Conservation (phyloP, 2,113 vertebrate species). For the Pelobates fuscus region DNA sequence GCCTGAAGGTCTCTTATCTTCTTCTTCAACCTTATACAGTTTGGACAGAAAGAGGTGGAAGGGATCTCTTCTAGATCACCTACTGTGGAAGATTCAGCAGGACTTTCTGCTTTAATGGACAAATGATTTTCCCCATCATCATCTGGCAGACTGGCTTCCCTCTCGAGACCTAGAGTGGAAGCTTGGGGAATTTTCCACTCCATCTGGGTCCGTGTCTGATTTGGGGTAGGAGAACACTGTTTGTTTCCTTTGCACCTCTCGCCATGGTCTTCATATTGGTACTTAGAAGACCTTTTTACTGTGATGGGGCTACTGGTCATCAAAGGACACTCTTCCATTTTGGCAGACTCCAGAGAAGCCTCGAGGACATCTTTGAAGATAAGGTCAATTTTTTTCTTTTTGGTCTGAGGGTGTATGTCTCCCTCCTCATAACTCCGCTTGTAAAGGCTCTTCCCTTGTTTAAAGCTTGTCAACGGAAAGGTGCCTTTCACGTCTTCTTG, state of each 20-base stretch:
- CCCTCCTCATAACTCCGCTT: conserved; percentile 79
- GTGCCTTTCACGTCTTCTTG: conserved; percentile 72
- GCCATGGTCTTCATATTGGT: conserved; percentile 63
- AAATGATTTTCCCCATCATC: conserved; percentile 71
- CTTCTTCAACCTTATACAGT: conserved; percentile 89
- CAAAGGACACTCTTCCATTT: conserved; percentile 67
- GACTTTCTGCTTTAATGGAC: conserved; percentile 78
- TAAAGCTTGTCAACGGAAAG: conserved; percentile 71
- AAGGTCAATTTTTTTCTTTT: conserved; percentile 94
- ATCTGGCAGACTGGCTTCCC: conserved; percentile 64
- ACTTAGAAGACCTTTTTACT: conserved; percentile 68
- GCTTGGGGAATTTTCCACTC: conserved; percentile 68
- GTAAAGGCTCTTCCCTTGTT: conserved; percentile 73
- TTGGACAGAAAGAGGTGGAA: conserved; percentile 92
- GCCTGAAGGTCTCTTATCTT: conserved; percentile 91
- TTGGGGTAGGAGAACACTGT: conserved; percentile 54
- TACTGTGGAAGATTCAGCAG: conserved; percentile 66
- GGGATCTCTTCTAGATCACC: conserved; percentile 73
- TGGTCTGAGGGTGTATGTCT: conserved; percentile 78
- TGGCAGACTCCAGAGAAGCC: conserved; percentile 80
- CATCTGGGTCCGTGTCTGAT: conserved; percentile 61
- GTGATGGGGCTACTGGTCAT: conserved; percentile 68
- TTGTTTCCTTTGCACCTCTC: conserved; percentile 58
- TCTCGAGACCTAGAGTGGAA: conserved; percentile 59
- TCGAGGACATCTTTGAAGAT: conserved; percentile 92